Evolutionary conservation across 2,888 invertebrate species (phyloP).

Genomic region (Eucera pruinosa): DNA sequence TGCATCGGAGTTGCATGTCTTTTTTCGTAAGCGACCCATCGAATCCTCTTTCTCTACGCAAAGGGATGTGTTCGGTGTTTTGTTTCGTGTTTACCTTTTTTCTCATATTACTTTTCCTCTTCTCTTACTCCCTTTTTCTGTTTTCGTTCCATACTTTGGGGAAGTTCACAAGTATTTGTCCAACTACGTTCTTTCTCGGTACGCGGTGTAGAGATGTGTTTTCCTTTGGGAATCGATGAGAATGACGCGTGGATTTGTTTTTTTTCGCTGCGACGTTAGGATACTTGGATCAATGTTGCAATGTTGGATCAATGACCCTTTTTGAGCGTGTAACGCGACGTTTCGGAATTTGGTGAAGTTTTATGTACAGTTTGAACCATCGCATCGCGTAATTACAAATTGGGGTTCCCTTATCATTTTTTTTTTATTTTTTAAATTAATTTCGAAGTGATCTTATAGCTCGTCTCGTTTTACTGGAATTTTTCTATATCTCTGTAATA

Average conservation of each 20-base stretch:
- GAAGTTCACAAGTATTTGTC: constrained; percentile 1
- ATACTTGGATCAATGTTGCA: constrained; percentile 7
- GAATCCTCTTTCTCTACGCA: neutral
- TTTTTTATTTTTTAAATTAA: neutral
- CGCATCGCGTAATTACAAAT: neutral
- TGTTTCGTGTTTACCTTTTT: neutral
- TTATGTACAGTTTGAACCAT: constrained; percentile 3
- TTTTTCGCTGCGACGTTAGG: neutral
- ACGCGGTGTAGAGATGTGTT: neutral
- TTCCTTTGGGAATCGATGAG: neutral
- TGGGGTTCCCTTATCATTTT: no score
- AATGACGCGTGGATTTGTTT: neutral
- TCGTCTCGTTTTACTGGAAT: neutral
- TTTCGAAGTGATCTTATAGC: no score
- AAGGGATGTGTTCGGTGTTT: neutral
- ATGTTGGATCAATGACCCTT: no score
- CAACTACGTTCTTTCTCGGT: neutral
- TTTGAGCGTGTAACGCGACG: neutral
- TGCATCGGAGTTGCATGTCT: no score
- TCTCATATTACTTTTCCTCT: neutral
- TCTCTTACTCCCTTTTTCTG: no score
- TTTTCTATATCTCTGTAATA: neutral
- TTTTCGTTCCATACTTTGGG: neutral
- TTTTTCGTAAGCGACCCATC: no score
- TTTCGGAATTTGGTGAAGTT: neutral